A percentile compares a stretch with the other conserved stretches of the same genome.
phyloP scores from a whole-genome alignment of 1,140 invertebrate genomes.

The Tetramorium alpestre region DNA sequence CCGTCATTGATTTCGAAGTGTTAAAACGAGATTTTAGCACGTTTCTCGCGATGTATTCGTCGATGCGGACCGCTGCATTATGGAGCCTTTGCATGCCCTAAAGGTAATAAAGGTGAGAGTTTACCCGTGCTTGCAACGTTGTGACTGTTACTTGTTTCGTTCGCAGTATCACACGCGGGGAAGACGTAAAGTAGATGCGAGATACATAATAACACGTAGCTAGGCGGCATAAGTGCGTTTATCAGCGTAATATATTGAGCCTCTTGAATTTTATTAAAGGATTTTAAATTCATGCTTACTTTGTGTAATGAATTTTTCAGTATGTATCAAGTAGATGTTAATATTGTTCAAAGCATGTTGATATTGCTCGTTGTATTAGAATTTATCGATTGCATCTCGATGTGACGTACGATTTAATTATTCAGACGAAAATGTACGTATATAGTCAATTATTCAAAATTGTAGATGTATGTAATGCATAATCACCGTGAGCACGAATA shows the following conservation, averaged over 20 bases:
- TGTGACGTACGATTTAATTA: constrained; percentile 21
- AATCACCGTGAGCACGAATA: constrained; percentile 8
- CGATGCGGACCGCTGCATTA: constrained; percentile 11
- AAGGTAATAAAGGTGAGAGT: constrained; percentile 50
- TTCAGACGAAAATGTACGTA: not conserved
- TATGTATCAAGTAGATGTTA: constrained; percentile 32
- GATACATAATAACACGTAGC: constrained; percentile 38
- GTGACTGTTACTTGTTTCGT: constrained; percentile 28
- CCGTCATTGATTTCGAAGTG: constrained; percentile 40
- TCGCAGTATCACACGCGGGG: constrained; percentile 2
- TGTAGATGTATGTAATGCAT: constrained; percentile 10
- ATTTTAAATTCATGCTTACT: constrained; percentile 46
- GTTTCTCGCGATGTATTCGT: constrained; percentile 28
- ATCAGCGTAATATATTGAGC: constrained; percentile 36
- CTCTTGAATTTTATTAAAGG: constrained; percentile 38
- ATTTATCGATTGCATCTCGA: constrained; percentile 14
- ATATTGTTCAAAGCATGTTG: constrained; percentile 22
- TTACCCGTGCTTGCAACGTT: constrained; percentile 13
- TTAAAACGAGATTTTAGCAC: constrained; percentile 52
- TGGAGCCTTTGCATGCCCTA: constrained; percentile 28
- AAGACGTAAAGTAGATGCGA: constrained; percentile 39
- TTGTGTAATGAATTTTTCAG: not conserved
- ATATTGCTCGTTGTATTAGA: constrained; percentile 31
- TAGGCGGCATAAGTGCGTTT: constrained; percentile 17
- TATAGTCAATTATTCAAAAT: not conserved